phyloP scores from a whole-genome alignment of 2,888 invertebrate genomes.

The Ceratothoa steindachneri region DNA sequence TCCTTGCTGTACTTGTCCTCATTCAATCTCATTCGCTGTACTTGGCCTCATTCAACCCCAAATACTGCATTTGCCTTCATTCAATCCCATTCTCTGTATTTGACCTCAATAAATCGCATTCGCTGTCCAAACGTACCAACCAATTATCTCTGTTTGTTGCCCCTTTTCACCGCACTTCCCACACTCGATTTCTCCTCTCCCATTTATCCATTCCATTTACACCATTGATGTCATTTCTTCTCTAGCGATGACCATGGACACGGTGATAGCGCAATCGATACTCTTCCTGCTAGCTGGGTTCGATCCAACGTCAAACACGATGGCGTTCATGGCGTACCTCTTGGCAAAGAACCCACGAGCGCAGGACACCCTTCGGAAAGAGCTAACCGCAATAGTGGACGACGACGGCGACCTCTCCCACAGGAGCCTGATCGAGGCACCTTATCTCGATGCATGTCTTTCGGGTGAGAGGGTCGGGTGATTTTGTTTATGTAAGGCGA shows the following conservation, averaged over 20 bases:
- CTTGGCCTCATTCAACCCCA: too few relatives aligned
- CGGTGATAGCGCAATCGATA: background rate
- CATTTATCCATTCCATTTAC: too few relatives aligned
- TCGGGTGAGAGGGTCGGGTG: too few relatives aligned
- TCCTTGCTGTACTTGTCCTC: too few relatives aligned
- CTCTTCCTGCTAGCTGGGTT: background rate
- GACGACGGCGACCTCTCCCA: background rate
- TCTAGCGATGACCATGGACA: background rate
- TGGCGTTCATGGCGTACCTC: background rate
- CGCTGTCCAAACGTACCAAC: background rate
- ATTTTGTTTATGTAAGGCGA: too few relatives aligned
- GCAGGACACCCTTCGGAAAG: background rate
- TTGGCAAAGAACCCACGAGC: background rate
- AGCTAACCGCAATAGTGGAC: background rate
- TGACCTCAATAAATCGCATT: too few relatives aligned
- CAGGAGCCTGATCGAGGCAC: background rate
- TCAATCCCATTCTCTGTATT: too few relatives aligned
- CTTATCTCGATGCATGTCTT: background rate
- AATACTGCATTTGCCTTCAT: too few relatives aligned
- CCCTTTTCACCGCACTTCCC: too few relatives aligned
- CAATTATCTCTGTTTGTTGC: background rate
- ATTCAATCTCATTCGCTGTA: too few relatives aligned
- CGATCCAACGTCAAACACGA: background rate
- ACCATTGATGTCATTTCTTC: too few relatives aligned
- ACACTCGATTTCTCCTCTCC: too few relatives aligned